phyloP scores from a whole-genome alignment of 2,113 vertebrate genomes.

The Pipra filicauda region DNA sequence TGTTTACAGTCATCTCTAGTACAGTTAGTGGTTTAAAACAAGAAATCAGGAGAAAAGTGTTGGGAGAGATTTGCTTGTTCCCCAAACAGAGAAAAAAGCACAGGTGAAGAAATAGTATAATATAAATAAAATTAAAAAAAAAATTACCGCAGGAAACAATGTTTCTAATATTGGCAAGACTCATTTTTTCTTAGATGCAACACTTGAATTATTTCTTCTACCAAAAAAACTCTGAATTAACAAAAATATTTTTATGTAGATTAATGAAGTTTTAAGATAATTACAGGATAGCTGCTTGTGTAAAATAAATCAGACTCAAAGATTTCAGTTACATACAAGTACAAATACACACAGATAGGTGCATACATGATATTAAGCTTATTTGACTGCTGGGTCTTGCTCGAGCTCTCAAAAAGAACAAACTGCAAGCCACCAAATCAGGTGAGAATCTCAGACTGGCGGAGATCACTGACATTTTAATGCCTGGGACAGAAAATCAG shows the following conservation, averaged over 20 bases:
- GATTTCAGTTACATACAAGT: background rate
- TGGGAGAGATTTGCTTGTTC: background rate
- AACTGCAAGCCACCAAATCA: background rate
- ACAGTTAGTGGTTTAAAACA: background rate
- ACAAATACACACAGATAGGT: background rate
- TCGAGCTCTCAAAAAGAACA: background rate
- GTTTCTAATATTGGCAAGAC: background rate
- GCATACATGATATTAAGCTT: background rate
- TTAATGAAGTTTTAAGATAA: background rate
- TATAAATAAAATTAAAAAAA: background rate
- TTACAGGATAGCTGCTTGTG: fast-evolving
- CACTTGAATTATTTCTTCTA: background rate
- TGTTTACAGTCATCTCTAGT: background rate
- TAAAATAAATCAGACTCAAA: background rate
- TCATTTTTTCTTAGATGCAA: background rate
- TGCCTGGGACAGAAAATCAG: background rate
- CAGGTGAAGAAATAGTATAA: background rate
- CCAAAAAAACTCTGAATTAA: background rate
- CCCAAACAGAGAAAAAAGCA: background rate
- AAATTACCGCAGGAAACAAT: background rate
- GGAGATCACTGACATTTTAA: background rate
- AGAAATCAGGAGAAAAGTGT: background rate
- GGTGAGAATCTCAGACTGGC: background rate
- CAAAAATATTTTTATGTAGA: background rate
- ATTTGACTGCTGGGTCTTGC: background rate